A percentile compares a stretch with the other conserved stretches of the same genome.
These are phyloP conservation scores for Rousettus leschenaultii DNA, from an alignment of 2,113 vertebrate genomes.

Conservation along the genomic window DNA sequence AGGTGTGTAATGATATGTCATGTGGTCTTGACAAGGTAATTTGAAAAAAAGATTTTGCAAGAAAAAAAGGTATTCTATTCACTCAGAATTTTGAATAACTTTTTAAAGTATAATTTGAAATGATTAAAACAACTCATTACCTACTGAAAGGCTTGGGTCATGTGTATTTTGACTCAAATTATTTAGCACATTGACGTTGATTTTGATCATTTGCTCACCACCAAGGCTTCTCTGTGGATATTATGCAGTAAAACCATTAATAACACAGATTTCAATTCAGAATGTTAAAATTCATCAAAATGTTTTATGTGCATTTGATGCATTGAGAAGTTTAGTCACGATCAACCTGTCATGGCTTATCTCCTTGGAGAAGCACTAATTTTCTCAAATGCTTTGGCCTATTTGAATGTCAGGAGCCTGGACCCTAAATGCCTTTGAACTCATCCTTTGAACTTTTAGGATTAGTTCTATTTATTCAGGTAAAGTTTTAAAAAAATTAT, in stretches of 20 bases:
- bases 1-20: slow-evolving; percentile 58
- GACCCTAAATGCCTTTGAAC: not conserved
- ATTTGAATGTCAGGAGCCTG: not conserved
- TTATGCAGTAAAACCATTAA: slow-evolving; percentile 28
- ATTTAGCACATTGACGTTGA: slow-evolving; percentile 34
- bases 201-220: slow-evolving; percentile 54
- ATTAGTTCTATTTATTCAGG: slow-evolving; percentile 24
- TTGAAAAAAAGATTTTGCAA: slow-evolving; percentile 48
- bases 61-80: slow-evolving; percentile 44
- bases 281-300: slow-evolving; percentile 46
- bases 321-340: not conserved
- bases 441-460: not conserved
- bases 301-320: not conserved
- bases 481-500: slow-evolving; percentile 20
- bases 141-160: slow-evolving; percentile 47
- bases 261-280: slow-evolving; percentile 28
- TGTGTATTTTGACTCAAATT: slow-evolving; percentile 66
- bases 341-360: not conserved
- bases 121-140: slow-evolving; percentile 61
- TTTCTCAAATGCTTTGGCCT: not conserved
- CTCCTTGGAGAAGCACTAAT: not conserved
- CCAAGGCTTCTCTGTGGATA: slow-evolving; percentile 24
- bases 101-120: slow-evolving; percentile 60
- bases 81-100: slow-evolving; percentile 56
- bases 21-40: slow-evolving; percentile 59